Evolutionary conservation across 2,797 vertebrate species (phyloP), one percentile per base, ranked within the genome.

Genomic region (Pseudopleuronectes americanus): DNA sequence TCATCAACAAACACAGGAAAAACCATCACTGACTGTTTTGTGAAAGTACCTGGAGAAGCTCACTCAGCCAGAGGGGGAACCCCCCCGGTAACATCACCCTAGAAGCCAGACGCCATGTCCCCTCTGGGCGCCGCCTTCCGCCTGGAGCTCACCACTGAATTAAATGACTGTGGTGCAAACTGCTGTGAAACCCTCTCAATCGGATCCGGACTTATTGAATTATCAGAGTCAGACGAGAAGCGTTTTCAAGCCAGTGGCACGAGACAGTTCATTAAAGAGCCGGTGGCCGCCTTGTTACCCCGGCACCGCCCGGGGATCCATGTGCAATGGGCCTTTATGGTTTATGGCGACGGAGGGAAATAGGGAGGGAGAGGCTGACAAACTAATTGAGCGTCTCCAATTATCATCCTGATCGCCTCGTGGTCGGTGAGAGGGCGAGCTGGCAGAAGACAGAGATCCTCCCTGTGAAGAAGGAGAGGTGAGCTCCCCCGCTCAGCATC

Each of bases 251-350:
- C 79, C 79, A 55, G 71, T 24, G 74, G 86, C 85, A 70, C 43
- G 53, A 77, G 80, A 60, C 81, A 80, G 81, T 90, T 90, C 87
- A 92, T 90, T 90, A 87, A 76, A 68, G 82, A 83, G 26, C 59
- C 64, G n/a, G 26, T 78, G 63, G 53, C 59, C 3, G 55, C 81
- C 89, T 86, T 74, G 84, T 81, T 89, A 74, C 81, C 75, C 22
- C 49, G 31, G 83, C 79, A 84, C 79, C 78, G 71, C 80, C 74
- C 12, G 8, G 33, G 66, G 83, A 89, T 91, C 74, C 41, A 89
- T 87, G 83, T 17, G 52, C 79, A 84, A 88, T 83, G 83, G 57
- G 64, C 74, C 74, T 83, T 22, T 57, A 85, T 86, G 86, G 81
- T 89, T 91, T 84, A 91, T 85, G 72, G 79, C 83, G 69, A 68